Evolutionary conservation across 2,113 vertebrate species (phyloP).

Genomic region (Numenius arquata): DNA sequence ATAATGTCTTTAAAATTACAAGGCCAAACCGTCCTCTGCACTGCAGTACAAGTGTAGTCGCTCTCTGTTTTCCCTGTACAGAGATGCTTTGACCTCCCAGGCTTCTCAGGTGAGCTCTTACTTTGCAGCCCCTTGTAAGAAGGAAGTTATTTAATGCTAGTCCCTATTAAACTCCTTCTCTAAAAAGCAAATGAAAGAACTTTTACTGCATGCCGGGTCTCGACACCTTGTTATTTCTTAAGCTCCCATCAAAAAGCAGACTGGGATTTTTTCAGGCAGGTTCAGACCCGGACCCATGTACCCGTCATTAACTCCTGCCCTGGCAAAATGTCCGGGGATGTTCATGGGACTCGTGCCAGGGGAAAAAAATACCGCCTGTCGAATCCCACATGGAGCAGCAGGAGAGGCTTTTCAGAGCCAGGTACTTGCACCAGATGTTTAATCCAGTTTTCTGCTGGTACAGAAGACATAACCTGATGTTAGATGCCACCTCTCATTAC

Average conservation of each 20-base stretch:
- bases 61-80: constrained; percentile 3
- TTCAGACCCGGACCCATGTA: background rate
- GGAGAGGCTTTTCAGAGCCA: background rate
- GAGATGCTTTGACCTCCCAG: constrained; percentile 12
- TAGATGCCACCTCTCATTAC: constrained; percentile 17
- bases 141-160: background rate
- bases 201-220: background rate
- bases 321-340: background rate
- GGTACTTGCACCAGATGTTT: constrained; percentile 6
- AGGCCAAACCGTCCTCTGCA: constrained; percentile 21
- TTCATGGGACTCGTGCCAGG: background rate
- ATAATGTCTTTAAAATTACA: constrained; percentile 48
- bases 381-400: background rate
- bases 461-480: background rate
- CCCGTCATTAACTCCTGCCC: background rate
- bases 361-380: background rate
- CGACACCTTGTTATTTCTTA: fast-evolving
- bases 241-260: background rate
- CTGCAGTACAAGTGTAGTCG: background rate
- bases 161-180: background rate
- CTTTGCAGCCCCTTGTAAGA: constrained; percentile 20
- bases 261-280: background rate
- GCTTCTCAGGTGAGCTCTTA: background rate
- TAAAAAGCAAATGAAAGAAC: background rate
- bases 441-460: background rate